Base-by-base conservation (phyloP, 2,888 invertebrate genomes). In the Drosophila macrospina region DNA sequence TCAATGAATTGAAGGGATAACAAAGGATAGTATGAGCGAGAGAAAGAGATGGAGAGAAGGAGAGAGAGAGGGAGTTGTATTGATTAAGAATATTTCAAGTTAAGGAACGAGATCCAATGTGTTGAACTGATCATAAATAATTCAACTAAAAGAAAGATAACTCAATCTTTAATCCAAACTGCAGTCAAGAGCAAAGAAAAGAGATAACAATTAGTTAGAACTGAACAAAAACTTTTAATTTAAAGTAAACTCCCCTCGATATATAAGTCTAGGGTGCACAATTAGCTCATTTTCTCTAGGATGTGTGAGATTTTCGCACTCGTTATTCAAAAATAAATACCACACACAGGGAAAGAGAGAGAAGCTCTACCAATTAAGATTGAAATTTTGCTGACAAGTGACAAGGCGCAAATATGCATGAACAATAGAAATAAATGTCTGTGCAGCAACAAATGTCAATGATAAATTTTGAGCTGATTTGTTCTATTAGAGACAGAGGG, bases 301-400 rank as follows among this genome's bases (percentile, higher is more conserved):
- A 51, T 51, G 13, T 26, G 13, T 42, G 5, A 39, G 41, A 48
- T 50, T 24, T 13, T n/a, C n/a, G 28, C 47, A 57, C 15, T 16
- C 28, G 7, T 45, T 26, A 26, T 26, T n/a, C 44, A 20, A 61
- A 47, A 37, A 61, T 52, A 65, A 61, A 61, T 61, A n/a, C 15
- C 41, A 52, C 59, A 60, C 45, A 52, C 13, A 47, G 42, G 4
- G n/a, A n/a, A 15, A 32, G 28, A 28, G 8, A 28, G 28, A 28
- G 28, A 28, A 28, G 28, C 10, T 30, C 15, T 15, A 45, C 51
- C 56, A 70, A 70, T 70, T 70, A 70, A 45, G 63, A 54, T 34
- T 39, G 47, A 48, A 54, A 70, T 63, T 48, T 16, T 16, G 37
- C 54, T 63, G 36, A 70, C 64, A 54, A 42, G 39, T 39, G 57